Evolutionary conservation across 23 tunicate species (phyloP).

Genomic region (Halocynthia roretzi): DNA sequence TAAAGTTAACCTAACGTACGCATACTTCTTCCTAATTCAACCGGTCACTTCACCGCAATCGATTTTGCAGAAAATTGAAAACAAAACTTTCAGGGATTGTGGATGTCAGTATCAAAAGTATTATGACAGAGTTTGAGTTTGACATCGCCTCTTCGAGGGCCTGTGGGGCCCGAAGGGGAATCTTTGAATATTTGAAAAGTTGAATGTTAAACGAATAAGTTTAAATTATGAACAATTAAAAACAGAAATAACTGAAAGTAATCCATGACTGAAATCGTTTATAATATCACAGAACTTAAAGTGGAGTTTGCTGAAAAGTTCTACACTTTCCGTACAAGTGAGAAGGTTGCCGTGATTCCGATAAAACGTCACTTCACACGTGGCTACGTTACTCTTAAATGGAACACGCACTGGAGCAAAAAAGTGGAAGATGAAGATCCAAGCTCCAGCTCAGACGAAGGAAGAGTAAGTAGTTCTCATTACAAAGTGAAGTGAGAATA

Average conservation of each 20-base stretch:
- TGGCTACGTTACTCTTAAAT: constrained; percentile 79
- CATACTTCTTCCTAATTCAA: too few species aligned
- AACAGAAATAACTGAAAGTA: too few species aligned
- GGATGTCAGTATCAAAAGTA: neutral
- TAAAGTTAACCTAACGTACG: neutral
- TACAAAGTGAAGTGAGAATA: too few species aligned
- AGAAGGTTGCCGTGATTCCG: constrained; percentile 96
- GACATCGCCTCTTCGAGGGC: too few species aligned
- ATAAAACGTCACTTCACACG: constrained; percentile 80
- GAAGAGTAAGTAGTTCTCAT: neutral
- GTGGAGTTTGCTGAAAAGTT: constrained; percentile 82
- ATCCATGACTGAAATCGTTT: neutral
- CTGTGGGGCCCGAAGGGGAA: too few species aligned
- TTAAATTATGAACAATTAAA: too few species aligned
- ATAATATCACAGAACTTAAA: constrained; percentile 52
- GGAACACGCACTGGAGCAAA: constrained; percentile 87
- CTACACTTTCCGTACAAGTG: constrained; percentile 86
- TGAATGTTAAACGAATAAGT: too few species aligned
- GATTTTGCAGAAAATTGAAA: too few species aligned
- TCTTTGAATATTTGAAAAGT: too few species aligned
- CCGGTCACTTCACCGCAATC: too few species aligned
- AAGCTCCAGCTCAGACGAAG: constrained; percentile 22
- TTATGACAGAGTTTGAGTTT: too few species aligned
- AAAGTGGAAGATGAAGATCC: constrained; percentile 30
- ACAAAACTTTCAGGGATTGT: too few species aligned